Evolutionary conservation across 2,888 invertebrate species (phyloP).

Genomic region (Entomobrya multifasciata): DNA sequence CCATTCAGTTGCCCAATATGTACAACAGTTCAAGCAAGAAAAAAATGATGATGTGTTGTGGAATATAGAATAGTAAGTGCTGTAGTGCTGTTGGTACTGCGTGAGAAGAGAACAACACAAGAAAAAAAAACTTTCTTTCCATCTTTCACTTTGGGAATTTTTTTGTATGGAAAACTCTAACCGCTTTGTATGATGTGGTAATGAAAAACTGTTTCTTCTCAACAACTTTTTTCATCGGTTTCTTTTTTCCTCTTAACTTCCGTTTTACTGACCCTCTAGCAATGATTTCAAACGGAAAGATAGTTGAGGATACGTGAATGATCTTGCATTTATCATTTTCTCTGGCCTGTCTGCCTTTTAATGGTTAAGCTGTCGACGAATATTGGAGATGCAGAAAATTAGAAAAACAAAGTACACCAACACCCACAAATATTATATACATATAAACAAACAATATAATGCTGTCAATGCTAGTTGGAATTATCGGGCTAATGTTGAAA

Average conservation of each 20-base stretch:
- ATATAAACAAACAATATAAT: no score
- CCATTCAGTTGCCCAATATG: neutral
- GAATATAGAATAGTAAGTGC: slow-evolving; percentile 26
- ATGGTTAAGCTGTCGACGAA: neutral
- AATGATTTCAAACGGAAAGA: slow-evolving; percentile 9
- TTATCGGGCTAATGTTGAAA: no score
- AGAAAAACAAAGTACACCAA: neutral
- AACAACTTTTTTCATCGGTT: slow-evolving; percentile 41
- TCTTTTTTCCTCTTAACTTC: slow-evolving; percentile 11
- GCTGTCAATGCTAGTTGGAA: no score
- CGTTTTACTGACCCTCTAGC: slow-evolving; percentile 44
- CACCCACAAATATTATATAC: no score
- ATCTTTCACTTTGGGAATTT: neutral
- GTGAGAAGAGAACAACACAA: slow-evolving; percentile 15
- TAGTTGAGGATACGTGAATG: slow-evolving; percentile 28
- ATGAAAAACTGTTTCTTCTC: slow-evolving; percentile 56
- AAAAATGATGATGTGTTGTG: slow-evolving; percentile 19
- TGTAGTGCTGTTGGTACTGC: neutral
- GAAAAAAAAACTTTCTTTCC: slow-evolving; percentile 1
- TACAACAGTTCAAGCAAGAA: neutral
- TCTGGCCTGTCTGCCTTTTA: neutral
- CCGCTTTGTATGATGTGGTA: slow-evolving; percentile 51
- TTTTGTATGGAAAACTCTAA: slow-evolving; percentile 1
- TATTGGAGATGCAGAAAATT: neutral
- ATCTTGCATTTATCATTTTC: slow-evolving; percentile 54